Percentiles rank a stretch among this genome's conserved stretches.
These are phyloP conservation scores for Anolis carolinensis DNA, from an alignment of 2,113 vertebrate species.

Conservation along the genomic window DNA sequence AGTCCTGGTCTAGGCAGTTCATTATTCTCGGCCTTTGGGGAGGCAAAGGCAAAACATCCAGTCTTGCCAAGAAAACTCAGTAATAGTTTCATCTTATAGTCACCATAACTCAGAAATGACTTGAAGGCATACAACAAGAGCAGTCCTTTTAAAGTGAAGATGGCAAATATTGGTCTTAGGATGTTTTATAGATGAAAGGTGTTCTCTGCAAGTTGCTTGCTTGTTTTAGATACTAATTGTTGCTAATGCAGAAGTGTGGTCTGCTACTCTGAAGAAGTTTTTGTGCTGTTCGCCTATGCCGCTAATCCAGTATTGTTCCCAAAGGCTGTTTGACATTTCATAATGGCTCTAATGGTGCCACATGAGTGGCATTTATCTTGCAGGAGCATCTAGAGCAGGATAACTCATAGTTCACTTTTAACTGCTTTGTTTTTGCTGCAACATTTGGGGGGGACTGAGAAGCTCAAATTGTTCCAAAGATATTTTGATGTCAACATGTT, in stretches of 20 bases:
- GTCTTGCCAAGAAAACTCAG: no score
- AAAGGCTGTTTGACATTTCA: neutral
- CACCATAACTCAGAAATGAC: no score
- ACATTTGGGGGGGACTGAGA: neutral
- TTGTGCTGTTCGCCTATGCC: neutral
- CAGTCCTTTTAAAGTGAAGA: neutral
- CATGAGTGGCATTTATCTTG: neutral
- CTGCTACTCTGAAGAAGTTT: neutral
- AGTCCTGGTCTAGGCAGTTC: no score
- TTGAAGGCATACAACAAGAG: no score
- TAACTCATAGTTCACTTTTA: neutral
- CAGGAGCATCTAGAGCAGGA: neutral
- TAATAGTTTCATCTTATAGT: no score
- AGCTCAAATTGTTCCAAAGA: neutral
- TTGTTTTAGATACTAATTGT: neutral
- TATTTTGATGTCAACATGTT: neutral
- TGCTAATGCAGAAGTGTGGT: neutral
- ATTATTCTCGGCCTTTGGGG: no score
- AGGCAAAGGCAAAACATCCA: no score
- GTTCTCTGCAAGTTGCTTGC: neutral
- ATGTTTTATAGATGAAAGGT: neutral
- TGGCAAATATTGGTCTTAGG: neutral
- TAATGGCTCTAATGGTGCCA: neutral
- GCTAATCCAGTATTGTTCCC: neutral
- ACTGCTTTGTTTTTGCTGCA: neutral